Conservation (phyloP, 2,888 invertebrate species). For the Pristionchus fissidentatus region DNA sequence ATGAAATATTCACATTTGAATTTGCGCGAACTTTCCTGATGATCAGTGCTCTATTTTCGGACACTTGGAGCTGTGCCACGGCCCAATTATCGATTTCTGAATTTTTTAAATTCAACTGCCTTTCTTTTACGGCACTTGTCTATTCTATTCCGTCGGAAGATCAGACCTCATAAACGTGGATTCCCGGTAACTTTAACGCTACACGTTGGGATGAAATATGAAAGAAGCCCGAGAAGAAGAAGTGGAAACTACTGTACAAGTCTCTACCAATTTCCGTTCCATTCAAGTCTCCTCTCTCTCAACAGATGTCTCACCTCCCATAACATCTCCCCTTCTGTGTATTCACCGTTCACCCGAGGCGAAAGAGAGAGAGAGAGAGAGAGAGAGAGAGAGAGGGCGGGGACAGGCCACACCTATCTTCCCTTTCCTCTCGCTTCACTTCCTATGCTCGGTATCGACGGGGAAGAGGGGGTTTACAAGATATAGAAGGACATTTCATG, state of each 20-base stretch:
- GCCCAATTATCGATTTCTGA: too few relatives aligned
- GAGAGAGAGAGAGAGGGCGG: neutral
- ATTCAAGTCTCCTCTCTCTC: neutral
- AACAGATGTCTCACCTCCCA: neutral
- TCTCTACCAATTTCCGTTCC: neutral
- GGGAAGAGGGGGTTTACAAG: neutral
- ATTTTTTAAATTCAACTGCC: too few relatives aligned
- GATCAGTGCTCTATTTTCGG: too few relatives aligned
- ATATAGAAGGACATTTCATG: neutral
- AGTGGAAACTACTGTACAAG: neutral
- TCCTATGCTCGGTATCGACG: neutral
- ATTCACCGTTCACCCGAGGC: neutral
- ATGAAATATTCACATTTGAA: too few relatives aligned
- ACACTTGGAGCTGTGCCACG: too few relatives aligned
- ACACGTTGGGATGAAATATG: too few relatives aligned
- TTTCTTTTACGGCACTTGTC: too few relatives aligned
- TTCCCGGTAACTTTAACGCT: too few relatives aligned
- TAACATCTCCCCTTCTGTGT: constrained; percentile 4
- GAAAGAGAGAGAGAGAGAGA: neutral
- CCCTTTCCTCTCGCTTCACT: neutral
- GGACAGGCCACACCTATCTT: neutral
- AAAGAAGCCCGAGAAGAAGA: too few relatives aligned
- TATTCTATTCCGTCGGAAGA: too few relatives aligned
- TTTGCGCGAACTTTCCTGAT: too few relatives aligned
- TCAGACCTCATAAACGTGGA: too few relatives aligned